phyloP scores from a whole-genome alignment of 2,113 vertebrate species.

The Chaetodon auriga region DNA sequence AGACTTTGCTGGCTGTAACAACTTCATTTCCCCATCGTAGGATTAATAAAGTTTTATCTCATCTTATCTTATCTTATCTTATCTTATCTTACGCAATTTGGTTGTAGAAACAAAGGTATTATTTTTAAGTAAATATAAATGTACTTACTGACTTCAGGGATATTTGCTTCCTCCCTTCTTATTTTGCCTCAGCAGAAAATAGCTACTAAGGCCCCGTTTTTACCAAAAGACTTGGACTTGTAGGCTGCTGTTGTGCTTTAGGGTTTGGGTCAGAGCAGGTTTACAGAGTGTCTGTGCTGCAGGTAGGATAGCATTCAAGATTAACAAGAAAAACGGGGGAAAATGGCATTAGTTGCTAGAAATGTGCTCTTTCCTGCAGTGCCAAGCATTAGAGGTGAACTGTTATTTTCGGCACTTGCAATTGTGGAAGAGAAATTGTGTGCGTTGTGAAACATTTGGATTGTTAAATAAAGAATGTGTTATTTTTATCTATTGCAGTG shows the following conservation, averaged over 20 bases:
- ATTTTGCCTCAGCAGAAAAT: constrained; percentile 12
- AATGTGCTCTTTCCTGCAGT: not conserved
- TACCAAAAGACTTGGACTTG: not conserved
- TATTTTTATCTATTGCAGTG: constrained; percentile 48
- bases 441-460: constrained; percentile 37
- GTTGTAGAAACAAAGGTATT: constrained; percentile 10
- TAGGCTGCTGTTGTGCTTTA: not conserved
- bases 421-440: constrained; percentile 28
- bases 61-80: too few species aligned
- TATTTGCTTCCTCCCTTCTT: not conserved
- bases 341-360: not conserved
- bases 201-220: not conserved
- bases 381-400: constrained; percentile 19
- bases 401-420: constrained; percentile 22
- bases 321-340: constrained; percentile 5
- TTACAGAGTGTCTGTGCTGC: constrained; percentile 2
- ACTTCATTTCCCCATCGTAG: too few species aligned
- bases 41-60: too few species aligned
- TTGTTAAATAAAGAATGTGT: constrained; percentile 62
- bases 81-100: not conserved
- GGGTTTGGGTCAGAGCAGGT: not conserved
- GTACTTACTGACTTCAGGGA: not conserved
- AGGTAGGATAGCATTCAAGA: constrained; percentile 13
- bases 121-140: constrained; percentile 30
- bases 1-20: too few species aligned